These are phyloP conservation scores for Tretioscincus oriximinensis DNA, from an alignment of 2,113 vertebrate genomes.

Conservation along the genomic window DNA sequence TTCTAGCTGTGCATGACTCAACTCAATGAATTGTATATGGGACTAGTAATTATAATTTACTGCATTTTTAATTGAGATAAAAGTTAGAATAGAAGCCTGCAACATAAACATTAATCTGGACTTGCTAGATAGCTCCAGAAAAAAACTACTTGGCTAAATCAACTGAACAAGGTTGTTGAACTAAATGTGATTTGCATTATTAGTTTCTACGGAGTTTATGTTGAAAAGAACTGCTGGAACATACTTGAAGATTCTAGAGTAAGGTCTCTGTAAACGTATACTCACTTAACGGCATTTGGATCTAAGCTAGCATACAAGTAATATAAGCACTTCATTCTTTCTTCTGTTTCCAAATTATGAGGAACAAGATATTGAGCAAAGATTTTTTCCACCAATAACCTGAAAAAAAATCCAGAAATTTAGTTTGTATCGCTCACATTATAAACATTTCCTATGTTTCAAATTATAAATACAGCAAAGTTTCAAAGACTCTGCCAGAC, in stretches of 20 bases:
- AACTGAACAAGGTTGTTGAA: not conserved
- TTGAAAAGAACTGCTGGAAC: not conserved
- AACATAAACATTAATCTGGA: not conserved
- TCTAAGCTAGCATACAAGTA: slow-evolving; percentile 98
- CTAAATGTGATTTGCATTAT: not conserved
- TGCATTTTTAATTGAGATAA: not conserved
- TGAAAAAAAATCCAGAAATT: slow-evolving; percentile 56
- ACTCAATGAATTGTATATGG: not conserved
- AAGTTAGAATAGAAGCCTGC: not conserved
- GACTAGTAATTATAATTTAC: not conserved
- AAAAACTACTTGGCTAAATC: not conserved
- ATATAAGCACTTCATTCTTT: slow-evolving; percentile 99
- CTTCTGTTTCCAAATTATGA: slow-evolving; percentile 97
- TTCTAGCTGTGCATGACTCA: not conserved
- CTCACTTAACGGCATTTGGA: slow-evolving; percentile 98
- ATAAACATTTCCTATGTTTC: not conserved
- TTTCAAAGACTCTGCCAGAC: too few species aligned
- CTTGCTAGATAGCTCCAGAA: not conserved
- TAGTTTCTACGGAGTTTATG: not conserved
- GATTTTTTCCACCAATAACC: slow-evolving; percentile 97
- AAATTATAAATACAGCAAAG: too few species aligned
- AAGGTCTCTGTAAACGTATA: slow-evolving; percentile 45
- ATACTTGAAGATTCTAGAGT: not conserved
- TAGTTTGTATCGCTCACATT: slow-evolving; percentile 1
- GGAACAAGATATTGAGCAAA: slow-evolving; percentile 98